Percentiles rank a stretch among this genome's conserved stretches.
Evolutionary conservation across 2,797 vertebrate genomes (phyloP).

Genomic region (Danio kyathit): DNA sequence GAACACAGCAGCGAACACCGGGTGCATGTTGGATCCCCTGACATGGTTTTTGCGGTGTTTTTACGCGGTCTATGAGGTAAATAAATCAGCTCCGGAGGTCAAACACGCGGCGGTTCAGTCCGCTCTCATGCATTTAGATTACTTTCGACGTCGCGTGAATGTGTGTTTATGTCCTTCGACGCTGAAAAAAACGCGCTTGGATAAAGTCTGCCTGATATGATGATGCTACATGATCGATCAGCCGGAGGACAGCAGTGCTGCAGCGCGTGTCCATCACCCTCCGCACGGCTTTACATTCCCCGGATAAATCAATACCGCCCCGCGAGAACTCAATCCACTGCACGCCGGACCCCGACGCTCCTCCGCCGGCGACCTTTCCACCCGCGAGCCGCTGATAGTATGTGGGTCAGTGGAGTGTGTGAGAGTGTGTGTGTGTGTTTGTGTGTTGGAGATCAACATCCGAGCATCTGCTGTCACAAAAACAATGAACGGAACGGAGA

Average conservation of each 20-base stretch:
- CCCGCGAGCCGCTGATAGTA: neutral
- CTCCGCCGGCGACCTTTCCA: neutral
- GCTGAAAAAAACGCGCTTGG: neutral
- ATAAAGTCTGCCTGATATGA: neutral
- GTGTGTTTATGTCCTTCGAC: slow-evolving; percentile 3
- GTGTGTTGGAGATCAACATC: neutral
- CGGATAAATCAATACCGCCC: slow-evolving; percentile 18
- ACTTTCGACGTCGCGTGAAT: neutral
- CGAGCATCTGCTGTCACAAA: slow-evolving; percentile 11
- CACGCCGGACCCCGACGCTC: neutral
- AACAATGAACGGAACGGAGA: slow-evolving; percentile 37
- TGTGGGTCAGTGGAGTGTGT: slow-evolving; percentile 11
- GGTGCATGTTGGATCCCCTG: slow-evolving; percentile 74
- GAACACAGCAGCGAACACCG: slow-evolving; percentile 70
- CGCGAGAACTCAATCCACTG: neutral
- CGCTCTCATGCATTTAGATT: slow-evolving; percentile 1
- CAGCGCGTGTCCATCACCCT: slow-evolving; percentile 29
- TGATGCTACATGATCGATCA: slow-evolving; percentile 48
- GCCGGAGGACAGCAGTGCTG: slow-evolving; percentile 23
- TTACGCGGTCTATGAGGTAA: neutral
- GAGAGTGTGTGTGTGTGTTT: too few species aligned
- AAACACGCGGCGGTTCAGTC: slow-evolving; percentile 9
- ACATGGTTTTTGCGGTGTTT: slow-evolving; percentile 70
- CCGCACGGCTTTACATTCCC: slow-evolving; percentile 22
- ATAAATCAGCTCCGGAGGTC: slow-evolving; percentile 1